These are phyloP conservation scores for Crypturellus undulatus DNA, from an alignment of 2,113 vertebrate genomes.

Conservation along the genomic window DNA sequence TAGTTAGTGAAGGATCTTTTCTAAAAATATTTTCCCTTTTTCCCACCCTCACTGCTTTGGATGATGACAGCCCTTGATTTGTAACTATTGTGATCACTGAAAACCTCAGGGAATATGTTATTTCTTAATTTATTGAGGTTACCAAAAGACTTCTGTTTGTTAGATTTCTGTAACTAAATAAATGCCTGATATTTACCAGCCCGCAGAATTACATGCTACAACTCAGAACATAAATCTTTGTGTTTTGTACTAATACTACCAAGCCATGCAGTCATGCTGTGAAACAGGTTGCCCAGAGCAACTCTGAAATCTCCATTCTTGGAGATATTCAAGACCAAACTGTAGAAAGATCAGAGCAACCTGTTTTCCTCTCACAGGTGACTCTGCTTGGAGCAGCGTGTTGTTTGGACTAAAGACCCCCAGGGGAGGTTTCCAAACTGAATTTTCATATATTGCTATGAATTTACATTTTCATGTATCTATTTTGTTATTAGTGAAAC, in stretches of 20 bases:
- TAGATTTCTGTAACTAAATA: neutral
- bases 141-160: neutral
- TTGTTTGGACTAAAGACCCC: neutral
- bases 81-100: neutral
- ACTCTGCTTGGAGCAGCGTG: neutral
- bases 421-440: neutral
- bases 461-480: neutral
- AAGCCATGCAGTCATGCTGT: neutral
- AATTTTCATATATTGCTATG: neutral
- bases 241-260: neutral
- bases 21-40: neutral
- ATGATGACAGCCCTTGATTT: neutral
- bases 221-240: neutral
- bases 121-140: neutral
- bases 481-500: neutral
- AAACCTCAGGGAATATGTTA: neutral
- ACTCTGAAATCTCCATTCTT: neutral
- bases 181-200: neutral
- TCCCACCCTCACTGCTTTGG: accelerated
- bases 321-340: neutral
- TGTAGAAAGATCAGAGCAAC: neutral
- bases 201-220: neutral
- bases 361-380: neutral
- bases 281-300: neutral
- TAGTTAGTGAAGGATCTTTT: neutral